Percentiles rank a stretch among this genome's conserved stretches.
Conservation (phyloP, 2,113 vertebrate species). For the Onychostruthus taczanowskii region DNA sequence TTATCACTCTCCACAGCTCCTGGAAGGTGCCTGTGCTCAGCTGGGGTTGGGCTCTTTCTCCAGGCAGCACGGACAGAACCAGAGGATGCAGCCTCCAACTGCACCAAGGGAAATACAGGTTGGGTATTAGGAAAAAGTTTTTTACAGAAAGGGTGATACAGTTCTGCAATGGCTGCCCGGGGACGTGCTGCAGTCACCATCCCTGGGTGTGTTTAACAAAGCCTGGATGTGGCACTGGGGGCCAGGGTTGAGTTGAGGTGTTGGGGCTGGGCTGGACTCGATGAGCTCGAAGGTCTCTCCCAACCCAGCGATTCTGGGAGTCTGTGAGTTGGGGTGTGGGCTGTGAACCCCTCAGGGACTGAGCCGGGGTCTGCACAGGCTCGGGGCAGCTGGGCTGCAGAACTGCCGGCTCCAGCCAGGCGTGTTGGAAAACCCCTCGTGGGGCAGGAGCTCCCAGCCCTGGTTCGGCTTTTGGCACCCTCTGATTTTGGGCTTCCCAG, state of each 20-base stretch:
- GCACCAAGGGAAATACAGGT: fast-evolving
- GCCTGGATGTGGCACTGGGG: background rate
- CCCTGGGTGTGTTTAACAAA: background rate
- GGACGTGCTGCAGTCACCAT: background rate
- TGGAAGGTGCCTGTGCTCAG: background rate
- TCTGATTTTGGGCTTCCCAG: background rate
- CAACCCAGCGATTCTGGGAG: background rate
- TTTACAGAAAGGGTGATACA: background rate
- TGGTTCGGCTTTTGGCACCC: fast-evolving
- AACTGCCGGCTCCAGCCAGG: fast-evolving
- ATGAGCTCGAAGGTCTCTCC: background rate
- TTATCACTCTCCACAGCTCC: background rate
- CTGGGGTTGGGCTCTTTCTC: background rate
- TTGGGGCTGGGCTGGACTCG: background rate
- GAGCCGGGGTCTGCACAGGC: fast-evolving
- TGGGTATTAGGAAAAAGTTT: background rate
- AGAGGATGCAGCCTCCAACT: background rate
- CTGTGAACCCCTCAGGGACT: background rate
- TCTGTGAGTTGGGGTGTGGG: background rate
- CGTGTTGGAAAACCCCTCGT: fast-evolving
- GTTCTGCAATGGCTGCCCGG: background rate
- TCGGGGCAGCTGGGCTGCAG: background rate
- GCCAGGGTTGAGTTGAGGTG: background rate
- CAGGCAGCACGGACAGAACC: background rate
- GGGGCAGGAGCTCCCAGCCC: fast-evolving